Evolutionary conservation across 2,888 invertebrate genomes (phyloP).

Genomic region (Micoletzkya japonica): DNA sequence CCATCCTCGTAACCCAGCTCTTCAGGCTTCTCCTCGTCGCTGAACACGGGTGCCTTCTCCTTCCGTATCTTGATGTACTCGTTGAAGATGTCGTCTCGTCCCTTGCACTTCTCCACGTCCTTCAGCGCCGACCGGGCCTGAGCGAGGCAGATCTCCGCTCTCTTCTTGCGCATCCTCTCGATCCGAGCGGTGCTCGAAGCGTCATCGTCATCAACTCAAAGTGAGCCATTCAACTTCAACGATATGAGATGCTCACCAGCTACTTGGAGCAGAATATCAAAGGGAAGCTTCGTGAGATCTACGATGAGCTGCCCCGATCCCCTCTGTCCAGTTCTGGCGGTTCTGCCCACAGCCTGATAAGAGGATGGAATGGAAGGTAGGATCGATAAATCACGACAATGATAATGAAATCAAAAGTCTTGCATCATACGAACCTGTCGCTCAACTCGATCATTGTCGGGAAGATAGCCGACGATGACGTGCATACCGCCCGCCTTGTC

Average conservation of each 20-base stretch:
- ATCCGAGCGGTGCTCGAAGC: no score
- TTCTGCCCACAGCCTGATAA: neutral
- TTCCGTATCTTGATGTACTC: neutral
- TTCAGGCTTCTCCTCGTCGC: neutral
- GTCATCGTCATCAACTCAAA: no score
- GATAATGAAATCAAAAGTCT: no score
- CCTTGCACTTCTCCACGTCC: neutral
- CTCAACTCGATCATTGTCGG: neutral
- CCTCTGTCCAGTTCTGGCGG: neutral
- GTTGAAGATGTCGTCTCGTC: neutral
- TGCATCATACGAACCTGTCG: no score
- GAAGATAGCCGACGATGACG: neutral
- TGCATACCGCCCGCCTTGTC: neutral
- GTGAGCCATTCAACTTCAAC: no score
- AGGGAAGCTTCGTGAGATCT: neutral
- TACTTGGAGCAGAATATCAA: neutral
- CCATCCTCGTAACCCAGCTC: neutral
- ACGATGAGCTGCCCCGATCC: neutral
- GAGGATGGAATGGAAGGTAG: no score
- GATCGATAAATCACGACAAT: no score
- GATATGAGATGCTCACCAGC: no score
- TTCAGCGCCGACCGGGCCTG: neutral
- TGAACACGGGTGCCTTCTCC: neutral
- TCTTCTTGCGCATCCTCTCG: neutral
- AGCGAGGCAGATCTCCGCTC: neutral